These are phyloP conservation scores for Hirtodrosophila trivittata DNA, from an alignment of 2,888 invertebrate species.

Conservation along the genomic window DNA sequence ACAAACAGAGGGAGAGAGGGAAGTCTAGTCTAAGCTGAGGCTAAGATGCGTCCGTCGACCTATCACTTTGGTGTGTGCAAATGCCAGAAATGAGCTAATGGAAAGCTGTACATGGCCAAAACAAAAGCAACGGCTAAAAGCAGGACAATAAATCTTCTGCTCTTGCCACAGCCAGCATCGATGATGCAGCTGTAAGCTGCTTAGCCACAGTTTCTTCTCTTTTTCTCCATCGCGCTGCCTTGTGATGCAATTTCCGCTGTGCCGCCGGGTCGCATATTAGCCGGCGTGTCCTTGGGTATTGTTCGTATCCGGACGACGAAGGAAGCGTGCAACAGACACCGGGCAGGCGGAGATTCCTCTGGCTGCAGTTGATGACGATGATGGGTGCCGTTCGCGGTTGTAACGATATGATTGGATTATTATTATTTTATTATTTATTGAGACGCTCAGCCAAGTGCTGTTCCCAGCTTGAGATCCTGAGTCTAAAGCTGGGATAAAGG, in stretches of 20 bases:
- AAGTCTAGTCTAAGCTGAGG: neutral
- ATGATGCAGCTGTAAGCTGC: conserved; percentile 76
- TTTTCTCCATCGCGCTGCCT: neutral
- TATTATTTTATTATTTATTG: conserved; percentile 82
- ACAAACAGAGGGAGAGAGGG: conserved; percentile 3
- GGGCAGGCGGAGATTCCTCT: conserved; percentile 8
- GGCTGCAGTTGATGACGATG: conserved; percentile 55
- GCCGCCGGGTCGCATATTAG: conserved; percentile 60
- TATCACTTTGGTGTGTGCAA: conserved; percentile 21
- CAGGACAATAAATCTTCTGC: conserved; percentile 63
- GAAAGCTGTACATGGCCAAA: conserved; percentile 40
- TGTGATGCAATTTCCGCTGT: conserved; percentile 74
- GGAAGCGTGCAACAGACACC: conserved; percentile 47
- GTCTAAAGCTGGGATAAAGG: neutral
- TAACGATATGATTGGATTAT: conserved; percentile 82
- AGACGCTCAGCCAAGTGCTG: conserved; percentile 62
- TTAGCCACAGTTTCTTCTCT: conserved; percentile 46
- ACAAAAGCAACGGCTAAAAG: conserved; percentile 41
- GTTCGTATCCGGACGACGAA: conserved; percentile 37
- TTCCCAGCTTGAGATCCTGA: neutral
- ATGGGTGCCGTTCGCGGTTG: conserved; percentile 70
- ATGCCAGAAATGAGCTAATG: conserved; percentile 15
- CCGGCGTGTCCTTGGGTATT: conserved; percentile 40
- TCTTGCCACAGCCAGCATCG: conserved; percentile 46
- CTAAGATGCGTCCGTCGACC: no score